These are phyloP conservation scores for Pollenia labialis DNA, from an alignment of 2,888 invertebrate genomes.

Conservation along the genomic window DNA sequence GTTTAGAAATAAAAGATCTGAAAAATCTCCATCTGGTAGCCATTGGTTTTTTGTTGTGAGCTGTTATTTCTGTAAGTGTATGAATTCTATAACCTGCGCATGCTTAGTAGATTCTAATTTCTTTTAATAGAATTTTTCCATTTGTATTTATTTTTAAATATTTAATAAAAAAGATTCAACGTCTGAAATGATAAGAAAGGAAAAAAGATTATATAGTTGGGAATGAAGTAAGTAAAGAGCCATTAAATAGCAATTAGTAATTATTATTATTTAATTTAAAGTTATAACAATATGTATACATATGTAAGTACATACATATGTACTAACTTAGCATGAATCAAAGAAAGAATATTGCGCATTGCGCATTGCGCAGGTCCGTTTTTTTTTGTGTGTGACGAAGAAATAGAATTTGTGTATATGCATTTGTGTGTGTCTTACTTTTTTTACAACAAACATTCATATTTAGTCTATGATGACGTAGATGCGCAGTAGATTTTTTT, in stretches of 20 bases:
- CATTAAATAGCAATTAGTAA: background rate
- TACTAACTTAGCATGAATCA: too few relatives aligned
- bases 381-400: too few relatives aligned
- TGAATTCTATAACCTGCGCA: constrained; percentile 54
- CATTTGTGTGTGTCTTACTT: too few relatives aligned
- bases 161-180: background rate
- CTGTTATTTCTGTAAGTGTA: constrained; percentile 38
- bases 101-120: constrained; percentile 32
- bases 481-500: too few relatives aligned
- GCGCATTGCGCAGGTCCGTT: too few relatives aligned
- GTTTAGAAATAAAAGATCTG: background rate
- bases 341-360: too few relatives aligned
- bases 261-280: too few relatives aligned
- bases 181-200: constrained; percentile 38
- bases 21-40: constrained; percentile 5
- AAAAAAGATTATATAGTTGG: background rate
- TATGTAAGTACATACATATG: too few relatives aligned
- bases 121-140: constrained; percentile 19
- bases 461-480: too few relatives aligned
- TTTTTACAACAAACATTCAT: too few relatives aligned
- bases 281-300: too few relatives aligned
- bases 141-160: constrained; percentile 29
- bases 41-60: constrained; percentile 1
- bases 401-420: too few relatives aligned
- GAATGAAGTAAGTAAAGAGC: background rate